phyloP scores from a whole-genome alignment of 2,113 vertebrate genomes.

The Lamprologus callipterus region DNA sequence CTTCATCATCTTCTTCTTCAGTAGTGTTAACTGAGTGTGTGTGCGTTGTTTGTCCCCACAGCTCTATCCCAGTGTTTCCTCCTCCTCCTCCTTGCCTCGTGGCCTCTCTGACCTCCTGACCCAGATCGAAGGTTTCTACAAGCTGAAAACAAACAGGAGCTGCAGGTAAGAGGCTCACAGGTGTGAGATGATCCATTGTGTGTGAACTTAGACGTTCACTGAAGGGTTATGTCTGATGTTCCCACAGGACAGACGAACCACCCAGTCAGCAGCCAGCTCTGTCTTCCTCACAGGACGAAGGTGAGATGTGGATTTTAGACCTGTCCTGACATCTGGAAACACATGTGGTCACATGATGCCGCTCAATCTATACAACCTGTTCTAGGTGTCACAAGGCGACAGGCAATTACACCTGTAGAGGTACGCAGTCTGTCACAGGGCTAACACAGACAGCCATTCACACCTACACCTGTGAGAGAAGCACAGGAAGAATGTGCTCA shows the following conservation, averaged over 20 bases:
- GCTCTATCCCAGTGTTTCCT: conserved; percentile 76
- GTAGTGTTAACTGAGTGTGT: background rate
- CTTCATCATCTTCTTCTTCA: background rate
- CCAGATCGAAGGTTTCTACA: conserved; percentile 16
- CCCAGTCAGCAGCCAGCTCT: background rate
- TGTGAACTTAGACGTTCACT: background rate
- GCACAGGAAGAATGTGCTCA: background rate
- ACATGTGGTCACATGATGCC: background rate
- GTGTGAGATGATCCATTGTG: background rate
- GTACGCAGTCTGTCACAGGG: background rate
- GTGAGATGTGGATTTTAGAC: background rate
- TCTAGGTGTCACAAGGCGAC: background rate
- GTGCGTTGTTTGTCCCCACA: conserved; percentile 48
- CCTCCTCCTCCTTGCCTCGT: conserved; percentile 27
- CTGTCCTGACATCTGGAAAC: background rate
- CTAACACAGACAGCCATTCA: background rate
- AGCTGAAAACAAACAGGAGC: conserved; percentile 5
- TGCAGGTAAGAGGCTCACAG: background rate
- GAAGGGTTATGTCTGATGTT: background rate
- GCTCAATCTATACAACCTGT: background rate
- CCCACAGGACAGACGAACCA: background rate
- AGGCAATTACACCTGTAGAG: background rate
- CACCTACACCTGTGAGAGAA: background rate
- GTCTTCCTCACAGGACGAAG: background rate
- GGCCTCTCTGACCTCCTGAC: conserved; percentile 23